Conservation (phyloP, 2,888 invertebrate species). For the Apotomis turbidana region DNA sequence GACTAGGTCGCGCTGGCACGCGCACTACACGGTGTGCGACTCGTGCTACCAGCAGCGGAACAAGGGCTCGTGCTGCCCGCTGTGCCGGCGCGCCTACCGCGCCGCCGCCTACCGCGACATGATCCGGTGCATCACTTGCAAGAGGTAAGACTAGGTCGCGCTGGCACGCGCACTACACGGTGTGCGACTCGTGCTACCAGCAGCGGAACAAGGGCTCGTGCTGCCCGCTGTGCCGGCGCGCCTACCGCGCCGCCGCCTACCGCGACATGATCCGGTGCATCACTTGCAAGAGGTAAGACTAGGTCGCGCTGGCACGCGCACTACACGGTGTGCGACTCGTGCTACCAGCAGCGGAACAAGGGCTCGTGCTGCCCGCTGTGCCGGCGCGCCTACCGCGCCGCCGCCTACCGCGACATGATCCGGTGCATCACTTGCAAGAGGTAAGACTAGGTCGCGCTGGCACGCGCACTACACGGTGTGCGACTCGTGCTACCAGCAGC, state of each 20-base stretch:
- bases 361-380: conserved; percentile 98
- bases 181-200: conserved; percentile 99
- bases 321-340: conserved; percentile 99
- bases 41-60: conserved; percentile 99
- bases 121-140: conserved; percentile 95
- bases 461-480: conserved; percentile 99
- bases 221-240: conserved; percentile 96
- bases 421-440: conserved; percentile 94
- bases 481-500: conserved; percentile 99
- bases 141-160: conserved; percentile 89
- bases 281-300: conserved; percentile 89
- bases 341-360: conserved; percentile 99
- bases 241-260: conserved; percentile 97
- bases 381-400: conserved; percentile 96
- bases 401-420: conserved; percentile 97
- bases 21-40: conserved; percentile 99
- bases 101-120: conserved; percentile 97
- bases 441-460: conserved; percentile 91
- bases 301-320: conserved; percentile 97
- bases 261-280: conserved; percentile 97
- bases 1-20: conserved; percentile 94
- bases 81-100: conserved; percentile 97
- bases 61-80: conserved; percentile 97
- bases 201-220: conserved; percentile 98
- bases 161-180: conserved; percentile 99